Base-by-base conservation (phyloP, 2,888 invertebrate genomes). In the Chrysolina haemoptera region DNA sequence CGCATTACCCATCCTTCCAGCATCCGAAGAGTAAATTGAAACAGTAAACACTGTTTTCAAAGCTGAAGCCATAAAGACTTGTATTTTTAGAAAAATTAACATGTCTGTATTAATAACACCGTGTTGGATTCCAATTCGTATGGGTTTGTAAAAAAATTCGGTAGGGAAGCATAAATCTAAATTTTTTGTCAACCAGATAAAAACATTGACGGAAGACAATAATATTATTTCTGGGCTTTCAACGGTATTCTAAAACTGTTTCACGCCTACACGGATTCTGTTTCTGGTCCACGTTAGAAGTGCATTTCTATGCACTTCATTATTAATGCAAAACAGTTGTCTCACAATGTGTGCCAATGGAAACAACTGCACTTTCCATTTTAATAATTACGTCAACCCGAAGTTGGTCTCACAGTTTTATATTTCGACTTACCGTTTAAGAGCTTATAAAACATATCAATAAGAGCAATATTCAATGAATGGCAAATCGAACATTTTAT, bases 251-350 rank as follows among this genome's bases (percentile, higher is more conserved):
- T 59, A 27, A 59, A 59, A 59, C n/a, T 10, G 27, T 59, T 59
- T 59, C 59, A 59, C 59, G 59, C 59, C 59, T 59, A 59, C 59
- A 35, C 35, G 14, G 27, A 59, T 35, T n/a, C 59, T 35, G 59
- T 59, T 53, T 53, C 18, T 20, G 59, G 6, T 35, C 35, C 35
- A 59, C 59, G 59, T 14, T 59, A 27, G 35, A 59, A 59, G n/a
- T 59, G 59, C 59, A 27, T 27, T 27, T 27, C 27, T 59, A 16
- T 59, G 22, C 22, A 59, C 59, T 59, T 12, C 35, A 59, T 59
- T 59, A 59, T 35, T 59, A 59, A 59, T 59, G 59, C 59, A 59
- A 35, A 59, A 59, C 59, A 59, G 59, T 59, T 59, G 59, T 59
- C 59, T 9, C n/a, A 10, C 22, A 59, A 59, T 59, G 59, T 59